phyloP scores from a whole-genome alignment of 2,797 vertebrate species.

The Cyprinodon diabolis region DNA sequence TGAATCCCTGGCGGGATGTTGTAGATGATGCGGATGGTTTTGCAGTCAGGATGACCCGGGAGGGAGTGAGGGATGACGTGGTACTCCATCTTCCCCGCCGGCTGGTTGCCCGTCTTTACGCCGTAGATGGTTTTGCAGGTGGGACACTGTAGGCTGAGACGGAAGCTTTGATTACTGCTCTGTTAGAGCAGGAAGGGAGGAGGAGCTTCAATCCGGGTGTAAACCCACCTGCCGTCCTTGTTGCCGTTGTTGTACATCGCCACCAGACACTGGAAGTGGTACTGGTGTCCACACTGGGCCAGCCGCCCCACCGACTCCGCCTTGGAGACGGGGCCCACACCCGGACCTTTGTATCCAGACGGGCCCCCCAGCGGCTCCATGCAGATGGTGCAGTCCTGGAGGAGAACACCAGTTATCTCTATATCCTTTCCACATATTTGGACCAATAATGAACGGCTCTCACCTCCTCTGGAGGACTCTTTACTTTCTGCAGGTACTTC shows the following conservation, averaged over 20 bases:
- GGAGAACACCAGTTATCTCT: too few species aligned
- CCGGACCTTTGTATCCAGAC: constrained; percentile 90
- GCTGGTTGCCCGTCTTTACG: constrained; percentile 83
- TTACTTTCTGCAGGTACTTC: constrained; percentile 93
- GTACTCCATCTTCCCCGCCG: constrained; percentile 84
- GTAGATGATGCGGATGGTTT: constrained; percentile 95
- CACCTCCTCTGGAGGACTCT: constrained; percentile 91
- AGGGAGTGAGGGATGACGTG: constrained; percentile 86
- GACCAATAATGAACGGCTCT: neutral
- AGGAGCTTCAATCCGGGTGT: neutral
- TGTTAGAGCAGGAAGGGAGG: neutral
- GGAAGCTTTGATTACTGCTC: neutral
- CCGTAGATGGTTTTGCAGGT: constrained; percentile 85
- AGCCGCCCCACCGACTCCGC: constrained; percentile 89
- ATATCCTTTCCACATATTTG: neutral
- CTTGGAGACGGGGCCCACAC: constrained; percentile 72
- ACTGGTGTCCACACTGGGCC: constrained; percentile 87
- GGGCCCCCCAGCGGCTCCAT: constrained; percentile 90
- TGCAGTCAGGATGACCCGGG: constrained; percentile 92
- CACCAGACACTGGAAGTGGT: constrained; percentile 93
- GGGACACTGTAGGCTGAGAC: constrained; percentile 80
- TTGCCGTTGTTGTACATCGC: constrained; percentile 96
- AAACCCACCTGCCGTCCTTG: constrained; percentile 83
- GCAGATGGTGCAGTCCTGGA: constrained; percentile 92
- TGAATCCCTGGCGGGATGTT: constrained; percentile 93